phyloP scores from a whole-genome alignment of 2,113 vertebrate species.

The Heterocephalus glaber region DNA sequence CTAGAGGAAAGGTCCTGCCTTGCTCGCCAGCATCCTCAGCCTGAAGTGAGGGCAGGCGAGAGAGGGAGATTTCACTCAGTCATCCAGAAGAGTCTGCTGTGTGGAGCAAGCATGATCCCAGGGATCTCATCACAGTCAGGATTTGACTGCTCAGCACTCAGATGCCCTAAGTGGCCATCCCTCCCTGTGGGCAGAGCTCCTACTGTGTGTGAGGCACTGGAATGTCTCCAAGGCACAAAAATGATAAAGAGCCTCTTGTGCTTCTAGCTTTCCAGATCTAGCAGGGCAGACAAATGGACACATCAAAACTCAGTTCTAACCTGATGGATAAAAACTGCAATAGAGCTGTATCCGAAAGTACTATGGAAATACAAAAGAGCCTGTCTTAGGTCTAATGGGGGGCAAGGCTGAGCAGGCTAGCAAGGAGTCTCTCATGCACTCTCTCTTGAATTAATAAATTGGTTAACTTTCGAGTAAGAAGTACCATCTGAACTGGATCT shows the following conservation, averaged over 20 bases:
- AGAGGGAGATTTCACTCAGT: background rate
- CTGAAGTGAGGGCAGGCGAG: background rate
- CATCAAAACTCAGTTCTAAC: background rate
- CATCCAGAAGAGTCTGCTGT: background rate
- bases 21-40: too few species aligned
- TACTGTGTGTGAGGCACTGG: background rate
- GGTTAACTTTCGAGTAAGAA: background rate
- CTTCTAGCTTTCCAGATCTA: background rate
- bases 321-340: fast-evolving
- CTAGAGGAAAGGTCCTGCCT: background rate
- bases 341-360: background rate
- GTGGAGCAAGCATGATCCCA: fast-evolving
- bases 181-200: background rate
- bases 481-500: background rate
- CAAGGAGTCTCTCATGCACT: background rate
- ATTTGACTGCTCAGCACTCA: background rate
- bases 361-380: background rate
- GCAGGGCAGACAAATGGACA: background rate
- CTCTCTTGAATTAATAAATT: background rate
- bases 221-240: background rate
- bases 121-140: fast-evolving
- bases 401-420: background rate
- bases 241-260: background rate
- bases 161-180: background rate
- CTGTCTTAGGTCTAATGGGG: background rate